Evolutionary conservation across 2,113 vertebrate species (phyloP).

Genomic region (Tetrao urogallus): DNA sequence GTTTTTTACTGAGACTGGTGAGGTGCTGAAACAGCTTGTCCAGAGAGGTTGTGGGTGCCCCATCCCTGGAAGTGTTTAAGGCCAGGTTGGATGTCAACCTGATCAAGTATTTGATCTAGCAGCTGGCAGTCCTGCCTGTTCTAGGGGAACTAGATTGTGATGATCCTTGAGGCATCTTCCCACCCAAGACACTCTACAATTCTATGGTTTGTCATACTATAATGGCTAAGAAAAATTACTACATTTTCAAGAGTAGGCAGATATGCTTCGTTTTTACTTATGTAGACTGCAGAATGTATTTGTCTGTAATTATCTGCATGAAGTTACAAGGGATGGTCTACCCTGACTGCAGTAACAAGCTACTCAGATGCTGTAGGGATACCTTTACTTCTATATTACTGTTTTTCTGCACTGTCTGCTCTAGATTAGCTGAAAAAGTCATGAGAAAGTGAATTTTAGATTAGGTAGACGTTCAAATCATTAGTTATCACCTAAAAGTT

Average conservation of each 20-base stretch:
- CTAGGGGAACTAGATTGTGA: too few species aligned
- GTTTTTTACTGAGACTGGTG: too few species aligned
- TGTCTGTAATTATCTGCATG: background rate
- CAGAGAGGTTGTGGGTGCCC: too few species aligned
- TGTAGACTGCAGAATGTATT: background rate
- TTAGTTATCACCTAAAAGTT: background rate
- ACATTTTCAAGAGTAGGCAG: background rate
- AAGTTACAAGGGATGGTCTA: background rate
- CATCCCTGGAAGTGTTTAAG: too few species aligned
- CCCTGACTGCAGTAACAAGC: background rate
- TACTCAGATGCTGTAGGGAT: background rate
- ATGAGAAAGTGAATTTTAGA: background rate
- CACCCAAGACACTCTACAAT: too few species aligned
- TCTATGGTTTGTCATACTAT: rapidly evolving
- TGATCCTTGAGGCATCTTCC: too few species aligned
- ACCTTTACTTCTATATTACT: background rate
- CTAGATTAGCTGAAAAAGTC: background rate
- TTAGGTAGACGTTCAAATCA: background rate
- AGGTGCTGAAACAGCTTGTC: too few species aligned
- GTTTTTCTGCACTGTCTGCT: background rate
- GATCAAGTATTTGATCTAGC: too few species aligned
- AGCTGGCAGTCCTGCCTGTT: too few species aligned
- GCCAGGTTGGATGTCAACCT: too few species aligned
- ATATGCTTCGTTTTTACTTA: background rate
- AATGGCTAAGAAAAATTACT: background rate